Evolutionary conservation across 1,140 invertebrate species (phyloP).

Genomic region (Homalodisca vitripennis): DNA sequence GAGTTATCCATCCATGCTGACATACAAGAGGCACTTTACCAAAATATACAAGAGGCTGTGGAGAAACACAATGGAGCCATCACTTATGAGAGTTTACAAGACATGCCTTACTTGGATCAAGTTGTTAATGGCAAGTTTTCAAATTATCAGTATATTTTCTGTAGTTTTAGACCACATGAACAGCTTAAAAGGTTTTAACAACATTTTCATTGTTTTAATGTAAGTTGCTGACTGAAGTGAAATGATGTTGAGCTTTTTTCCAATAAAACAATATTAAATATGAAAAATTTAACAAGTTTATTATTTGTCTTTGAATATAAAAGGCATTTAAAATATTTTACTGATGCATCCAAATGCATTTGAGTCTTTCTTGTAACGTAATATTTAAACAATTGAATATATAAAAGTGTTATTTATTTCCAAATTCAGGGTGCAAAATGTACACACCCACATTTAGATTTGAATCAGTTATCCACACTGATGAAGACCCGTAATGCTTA

Average conservation of each 20-base stretch:
- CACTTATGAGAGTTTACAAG: constrained; percentile 53
- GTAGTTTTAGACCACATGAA: not conserved
- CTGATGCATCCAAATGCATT: no score
- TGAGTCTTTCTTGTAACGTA: no score
- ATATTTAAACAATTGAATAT: no score
- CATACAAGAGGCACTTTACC: constrained; percentile 55
- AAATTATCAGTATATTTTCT: not conserved
- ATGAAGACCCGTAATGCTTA: no score
- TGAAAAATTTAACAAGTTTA: no score
- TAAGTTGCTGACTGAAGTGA: not conserved
- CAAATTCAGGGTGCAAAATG: no score
- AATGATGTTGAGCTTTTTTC: not conserved
- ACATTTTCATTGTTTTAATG: not conserved
- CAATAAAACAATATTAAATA: no score
- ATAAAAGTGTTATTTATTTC: no score
- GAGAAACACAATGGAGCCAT: constrained; percentile 49
- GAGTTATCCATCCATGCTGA: constrained; percentile 58
- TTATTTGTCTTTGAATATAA: no score
- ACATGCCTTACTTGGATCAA: constrained; percentile 56
- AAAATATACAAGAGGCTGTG: constrained; percentile 55
- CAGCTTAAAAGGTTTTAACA: not conserved
- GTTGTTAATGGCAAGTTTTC: constrained; percentile 25
- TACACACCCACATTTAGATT: no score
- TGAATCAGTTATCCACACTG: no score
- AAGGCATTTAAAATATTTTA: no score